Conservation (phyloP, 2,797 vertebrate genomes). For the Zalophus californianus region DNA sequence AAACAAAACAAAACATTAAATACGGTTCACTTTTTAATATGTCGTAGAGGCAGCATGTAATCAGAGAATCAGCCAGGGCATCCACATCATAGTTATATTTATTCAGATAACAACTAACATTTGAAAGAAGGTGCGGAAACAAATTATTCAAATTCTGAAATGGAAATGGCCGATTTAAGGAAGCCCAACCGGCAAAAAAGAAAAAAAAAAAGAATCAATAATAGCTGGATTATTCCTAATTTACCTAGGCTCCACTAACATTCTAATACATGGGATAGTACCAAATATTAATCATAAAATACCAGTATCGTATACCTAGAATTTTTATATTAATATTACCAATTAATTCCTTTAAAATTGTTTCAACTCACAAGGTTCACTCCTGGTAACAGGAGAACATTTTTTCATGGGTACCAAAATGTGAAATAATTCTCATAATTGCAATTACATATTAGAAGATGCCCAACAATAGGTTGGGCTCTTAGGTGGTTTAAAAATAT, state of each 20-base stretch:
- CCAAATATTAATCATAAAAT: slow-evolving; percentile 75
- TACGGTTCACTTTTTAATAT: neutral
- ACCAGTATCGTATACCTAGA: neutral
- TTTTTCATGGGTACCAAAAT: slow-evolving; percentile 72
- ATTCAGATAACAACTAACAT: slow-evolving; percentile 60
- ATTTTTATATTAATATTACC: slow-evolving; percentile 69
- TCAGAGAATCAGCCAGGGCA: neutral
- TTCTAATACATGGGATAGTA: slow-evolving; percentile 60
- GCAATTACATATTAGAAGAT: slow-evolving; percentile 80
- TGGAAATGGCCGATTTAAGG: slow-evolving; percentile 52
- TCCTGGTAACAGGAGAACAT: slow-evolving; percentile 60
- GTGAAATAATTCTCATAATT: slow-evolving; percentile 78
- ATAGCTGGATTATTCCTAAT: slow-evolving; percentile 72
- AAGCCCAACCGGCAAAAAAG: slow-evolving; percentile 33
- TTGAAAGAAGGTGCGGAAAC: slow-evolving; percentile 25
- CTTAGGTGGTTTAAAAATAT: slow-evolving; percentile 86
- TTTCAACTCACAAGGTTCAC: slow-evolving; percentile 66
- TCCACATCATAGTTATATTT: neutral
- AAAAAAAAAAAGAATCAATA: neutral
- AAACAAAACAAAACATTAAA: neutral
- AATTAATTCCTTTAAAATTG: slow-evolving; percentile 67
- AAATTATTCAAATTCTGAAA: slow-evolving; percentile 57
- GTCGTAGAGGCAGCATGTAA: slow-evolving; percentile 13
- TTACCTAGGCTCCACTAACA: slow-evolving; percentile 77
- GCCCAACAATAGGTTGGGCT: slow-evolving; percentile 68